Conservation (phyloP, 2,113 vertebrate species). For the Ellobius talpinus region DNA sequence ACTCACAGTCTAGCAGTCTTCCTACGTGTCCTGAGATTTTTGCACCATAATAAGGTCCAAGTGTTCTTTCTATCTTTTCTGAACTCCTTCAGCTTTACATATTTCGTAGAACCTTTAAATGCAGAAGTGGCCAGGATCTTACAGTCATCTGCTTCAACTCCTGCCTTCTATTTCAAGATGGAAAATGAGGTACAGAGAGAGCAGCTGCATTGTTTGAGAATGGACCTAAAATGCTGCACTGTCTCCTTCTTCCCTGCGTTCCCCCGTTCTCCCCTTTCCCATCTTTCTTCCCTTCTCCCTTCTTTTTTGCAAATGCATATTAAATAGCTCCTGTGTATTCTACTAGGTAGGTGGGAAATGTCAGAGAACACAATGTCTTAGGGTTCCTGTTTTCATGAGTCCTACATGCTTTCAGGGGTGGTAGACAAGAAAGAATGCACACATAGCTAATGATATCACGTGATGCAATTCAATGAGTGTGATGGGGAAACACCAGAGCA, state of each 20-base stretch:
- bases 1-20: not conserved
- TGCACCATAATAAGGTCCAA: not conserved
- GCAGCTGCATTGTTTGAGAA: not conserved
- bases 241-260: not conserved
- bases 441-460: not conserved
- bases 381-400: not conserved
- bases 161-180: not conserved
- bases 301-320: not conserved
- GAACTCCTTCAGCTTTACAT: not conserved
- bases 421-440: not conserved
- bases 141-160: not conserved
- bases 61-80: not conserved
- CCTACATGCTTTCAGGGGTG: not conserved
- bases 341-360: not conserved
- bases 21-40: not conserved
- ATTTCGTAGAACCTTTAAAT: not conserved
- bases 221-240: not conserved
- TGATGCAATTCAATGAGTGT: not conserved
- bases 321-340: not conserved
- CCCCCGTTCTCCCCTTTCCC: not conserved
- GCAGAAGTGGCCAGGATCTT: not conserved
- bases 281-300: too few species aligned
- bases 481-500: not conserved
- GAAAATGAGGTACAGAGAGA: not conserved
- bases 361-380: not conserved